phyloP scores from a whole-genome alignment of 2,113 vertebrate genomes.

The Rhinichthys klamathensis region DNA sequence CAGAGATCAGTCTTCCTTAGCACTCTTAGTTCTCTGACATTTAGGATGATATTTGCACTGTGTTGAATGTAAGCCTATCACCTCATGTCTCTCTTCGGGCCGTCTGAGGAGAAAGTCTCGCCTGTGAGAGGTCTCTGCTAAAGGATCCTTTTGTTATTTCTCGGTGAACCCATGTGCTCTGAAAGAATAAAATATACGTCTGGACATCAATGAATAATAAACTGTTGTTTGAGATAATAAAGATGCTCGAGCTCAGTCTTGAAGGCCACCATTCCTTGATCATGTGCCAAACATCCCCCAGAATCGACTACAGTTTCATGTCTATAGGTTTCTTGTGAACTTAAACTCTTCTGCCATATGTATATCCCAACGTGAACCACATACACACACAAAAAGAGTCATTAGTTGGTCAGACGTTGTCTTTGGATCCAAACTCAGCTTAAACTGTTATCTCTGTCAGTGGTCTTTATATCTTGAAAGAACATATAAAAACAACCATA shows the following conservation, averaged over 20 bases:
- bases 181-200: conserved; percentile 38
- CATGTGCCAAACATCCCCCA: conserved; percentile 26
- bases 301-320: conserved; percentile 12
- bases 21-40: conserved; percentile 34
- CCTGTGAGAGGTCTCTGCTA: neutral
- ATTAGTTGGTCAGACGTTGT: neutral
- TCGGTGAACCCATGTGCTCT: neutral
- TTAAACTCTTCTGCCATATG: conserved; percentile 9
- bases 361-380: conserved; percentile 28
- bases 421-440: conserved; percentile 16
- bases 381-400: conserved; percentile 6
- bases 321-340: conserved; percentile 22
- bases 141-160: conserved; percentile 39
- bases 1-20: neutral
- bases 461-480: conserved; percentile 32
- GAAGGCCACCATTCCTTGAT: conserved; percentile 18
- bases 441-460: conserved; percentile 15
- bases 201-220: conserved; percentile 46
- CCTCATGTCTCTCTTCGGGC: conserved; percentile 29
- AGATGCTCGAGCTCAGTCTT: neutral
- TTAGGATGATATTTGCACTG: conserved; percentile 38
- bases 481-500: conserved; percentile 22
- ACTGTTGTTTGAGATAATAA: conserved; percentile 43
- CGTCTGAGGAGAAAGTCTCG: conserved; percentile 32
- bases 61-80: conserved; percentile 7